Percentiles rank a stretch among this genome's conserved stretches.
Evolutionary conservation across 2,797 vertebrate genomes (phyloP).

Genomic region (Microctenopoma stevenorrisi): DNA sequence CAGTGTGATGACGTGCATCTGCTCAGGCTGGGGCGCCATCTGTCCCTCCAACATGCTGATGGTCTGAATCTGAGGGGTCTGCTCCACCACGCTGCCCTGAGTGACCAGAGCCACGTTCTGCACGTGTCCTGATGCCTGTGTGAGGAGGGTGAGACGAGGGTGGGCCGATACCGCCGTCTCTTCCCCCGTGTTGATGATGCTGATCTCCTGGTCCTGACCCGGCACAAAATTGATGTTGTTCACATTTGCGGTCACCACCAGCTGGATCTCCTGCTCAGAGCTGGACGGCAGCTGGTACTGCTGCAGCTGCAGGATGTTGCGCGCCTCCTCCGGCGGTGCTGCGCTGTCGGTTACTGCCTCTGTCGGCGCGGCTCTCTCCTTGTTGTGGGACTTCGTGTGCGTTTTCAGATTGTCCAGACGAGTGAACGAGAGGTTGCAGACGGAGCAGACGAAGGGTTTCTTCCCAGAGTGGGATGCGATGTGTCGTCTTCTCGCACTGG

Average conservation of each 20-base stretch:
- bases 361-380: constrained; percentile 77
- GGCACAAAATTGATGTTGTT: constrained; percentile 90
- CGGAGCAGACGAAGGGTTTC: constrained; percentile 92
- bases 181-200: constrained; percentile 86
- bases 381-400: constrained; percentile 93
- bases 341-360: constrained; percentile 35
- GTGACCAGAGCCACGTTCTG: constrained; percentile 88
- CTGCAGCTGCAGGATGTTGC: constrained; percentile 89
- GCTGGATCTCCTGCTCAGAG: constrained; percentile 91
- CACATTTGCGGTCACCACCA: constrained; percentile 89
- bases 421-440: constrained; percentile 91
- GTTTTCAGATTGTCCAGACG: constrained; percentile 95
- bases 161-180: constrained; percentile 72
- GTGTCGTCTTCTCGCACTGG: constrained; percentile 94
- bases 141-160: constrained; percentile 85
- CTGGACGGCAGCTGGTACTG: constrained; percentile 87
- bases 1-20: constrained; percentile 94
- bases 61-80: constrained; percentile 84
- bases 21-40: constrained; percentile 85
- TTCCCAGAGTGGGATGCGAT: constrained; percentile 94
- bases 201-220: constrained; percentile 83
- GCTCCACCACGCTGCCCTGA: constrained; percentile 76
- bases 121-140: constrained; percentile 84
- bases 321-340: constrained; percentile 75
- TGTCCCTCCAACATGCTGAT: constrained; percentile 75